Percentiles rank a stretch among this genome's conserved stretches.
Evolutionary conservation across 2,113 vertebrate species (phyloP).

Genomic region (Phyllopteryx taeniolatus): DNA sequence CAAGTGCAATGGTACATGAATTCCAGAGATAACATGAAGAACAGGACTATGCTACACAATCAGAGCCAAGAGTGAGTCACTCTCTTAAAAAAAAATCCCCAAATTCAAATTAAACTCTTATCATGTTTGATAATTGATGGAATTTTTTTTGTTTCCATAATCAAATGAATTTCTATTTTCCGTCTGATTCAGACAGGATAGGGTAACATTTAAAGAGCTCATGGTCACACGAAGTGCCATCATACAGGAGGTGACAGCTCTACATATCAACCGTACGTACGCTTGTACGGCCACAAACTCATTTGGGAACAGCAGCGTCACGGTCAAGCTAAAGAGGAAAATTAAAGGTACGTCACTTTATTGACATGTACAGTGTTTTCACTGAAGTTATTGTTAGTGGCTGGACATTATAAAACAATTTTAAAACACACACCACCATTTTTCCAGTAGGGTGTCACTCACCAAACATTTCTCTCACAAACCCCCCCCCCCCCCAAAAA

Average conservation of each 20-base stretch:
- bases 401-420: too few relatives aligned
- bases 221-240: conserved; percentile 29
- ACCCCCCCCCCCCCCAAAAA: too few relatives aligned
- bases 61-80: conserved; percentile 32
- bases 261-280: conserved; percentile 71
- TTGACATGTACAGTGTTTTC: not conserved
- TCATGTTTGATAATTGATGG: not conserved
- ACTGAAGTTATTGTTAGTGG: not conserved
- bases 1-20: conserved; percentile 72
- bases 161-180: not conserved
- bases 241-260: conserved; percentile 71
- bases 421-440: too few relatives aligned
- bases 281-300: conserved; percentile 79
- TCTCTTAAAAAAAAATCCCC: not conserved
- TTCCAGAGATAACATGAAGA: conserved; percentile 32
- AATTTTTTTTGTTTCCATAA: not conserved
- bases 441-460: too few relatives aligned
- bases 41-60: conserved; percentile 37
- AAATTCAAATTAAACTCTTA: too few relatives aligned
- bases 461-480: too few relatives aligned
- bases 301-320: conserved; percentile 65
- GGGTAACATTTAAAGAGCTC: conserved; percentile 2
- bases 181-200: conserved; percentile 18
- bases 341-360: conserved; percentile 32
- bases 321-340: conserved; percentile 72